phyloP scores from a whole-genome alignment of 2,113 vertebrate genomes.

The Prolemur simus region DNA sequence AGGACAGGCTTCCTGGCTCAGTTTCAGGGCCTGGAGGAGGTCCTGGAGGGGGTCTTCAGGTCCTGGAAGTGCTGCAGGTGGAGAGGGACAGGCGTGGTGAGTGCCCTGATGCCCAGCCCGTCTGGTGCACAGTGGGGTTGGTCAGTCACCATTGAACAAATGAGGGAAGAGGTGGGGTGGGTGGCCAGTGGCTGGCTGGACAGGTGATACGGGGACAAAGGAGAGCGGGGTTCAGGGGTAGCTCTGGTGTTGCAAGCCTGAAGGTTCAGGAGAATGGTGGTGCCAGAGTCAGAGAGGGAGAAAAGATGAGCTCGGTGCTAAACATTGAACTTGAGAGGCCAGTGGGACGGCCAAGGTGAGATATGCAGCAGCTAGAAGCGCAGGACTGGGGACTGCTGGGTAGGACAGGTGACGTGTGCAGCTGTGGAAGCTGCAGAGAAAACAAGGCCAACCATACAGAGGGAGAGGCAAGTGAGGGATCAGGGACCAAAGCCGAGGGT shows the following conservation, averaged over 20 bases:
- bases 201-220: background rate
- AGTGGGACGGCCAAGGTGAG: background rate
- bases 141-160: background rate
- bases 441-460: background rate
- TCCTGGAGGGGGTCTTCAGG: background rate
- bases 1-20: background rate
- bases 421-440: background rate
- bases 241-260: background rate
- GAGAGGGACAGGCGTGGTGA: background rate
- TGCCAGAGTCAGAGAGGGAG: background rate
- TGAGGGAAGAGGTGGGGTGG: background rate
- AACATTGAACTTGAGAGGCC: background rate
- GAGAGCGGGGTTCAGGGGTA: background rate
- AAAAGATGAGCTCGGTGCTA: background rate
- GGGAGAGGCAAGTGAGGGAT: background rate
- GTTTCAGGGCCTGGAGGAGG: background rate
- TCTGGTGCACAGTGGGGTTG: background rate
- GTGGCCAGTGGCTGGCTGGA: no score
- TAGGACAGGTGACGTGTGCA: background rate
- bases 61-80: background rate
- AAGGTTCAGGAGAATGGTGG: background rate
- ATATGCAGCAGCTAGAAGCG: background rate
- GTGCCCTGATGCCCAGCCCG: background rate
- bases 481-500: background rate
- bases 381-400: background rate